Conservation (phyloP, 1,140 invertebrate genomes). For the Brachystomella parvula region DNA sequence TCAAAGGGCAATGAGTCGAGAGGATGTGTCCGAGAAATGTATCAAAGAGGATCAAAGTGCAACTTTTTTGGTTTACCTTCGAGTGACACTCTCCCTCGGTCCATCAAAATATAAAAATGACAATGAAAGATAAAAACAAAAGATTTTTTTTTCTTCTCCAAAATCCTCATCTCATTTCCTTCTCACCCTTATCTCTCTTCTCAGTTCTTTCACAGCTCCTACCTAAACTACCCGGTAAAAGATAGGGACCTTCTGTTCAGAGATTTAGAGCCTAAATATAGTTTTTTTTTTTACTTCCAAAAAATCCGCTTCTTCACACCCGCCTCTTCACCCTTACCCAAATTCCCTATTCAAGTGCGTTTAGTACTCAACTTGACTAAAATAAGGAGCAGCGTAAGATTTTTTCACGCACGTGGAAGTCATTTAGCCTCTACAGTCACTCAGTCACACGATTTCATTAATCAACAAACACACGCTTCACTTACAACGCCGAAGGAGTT, state of each 20-base stretch:
- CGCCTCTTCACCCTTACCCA: neutral
- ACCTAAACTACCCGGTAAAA: neutral
- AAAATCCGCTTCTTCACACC: neutral
- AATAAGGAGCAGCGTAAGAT: neutral
- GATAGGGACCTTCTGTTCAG: no score
- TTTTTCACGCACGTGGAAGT: constrained; percentile 9
- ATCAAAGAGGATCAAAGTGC: neutral
- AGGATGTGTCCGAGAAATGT: no score
- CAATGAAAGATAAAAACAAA: no score
- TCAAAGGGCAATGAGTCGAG: neutral
- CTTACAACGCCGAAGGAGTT: no score
- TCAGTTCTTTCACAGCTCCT: neutral
- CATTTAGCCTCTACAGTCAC: constrained; percentile 4
- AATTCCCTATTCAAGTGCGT: no score
- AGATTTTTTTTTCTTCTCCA: no score
- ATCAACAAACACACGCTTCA: no score
- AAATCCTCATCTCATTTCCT: neutral
- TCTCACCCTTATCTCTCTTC: neutral
- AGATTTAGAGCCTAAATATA: constrained; percentile 1
- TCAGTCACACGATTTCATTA: constrained; percentile 1
- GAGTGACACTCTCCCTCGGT: no score
- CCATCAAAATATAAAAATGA: no score
- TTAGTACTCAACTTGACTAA: neutral
- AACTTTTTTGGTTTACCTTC: neutral
- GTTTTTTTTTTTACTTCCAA: neutral